Conservation (phyloP, 2,888 invertebrate genomes). For the Orgyia antiqua region DNA sequence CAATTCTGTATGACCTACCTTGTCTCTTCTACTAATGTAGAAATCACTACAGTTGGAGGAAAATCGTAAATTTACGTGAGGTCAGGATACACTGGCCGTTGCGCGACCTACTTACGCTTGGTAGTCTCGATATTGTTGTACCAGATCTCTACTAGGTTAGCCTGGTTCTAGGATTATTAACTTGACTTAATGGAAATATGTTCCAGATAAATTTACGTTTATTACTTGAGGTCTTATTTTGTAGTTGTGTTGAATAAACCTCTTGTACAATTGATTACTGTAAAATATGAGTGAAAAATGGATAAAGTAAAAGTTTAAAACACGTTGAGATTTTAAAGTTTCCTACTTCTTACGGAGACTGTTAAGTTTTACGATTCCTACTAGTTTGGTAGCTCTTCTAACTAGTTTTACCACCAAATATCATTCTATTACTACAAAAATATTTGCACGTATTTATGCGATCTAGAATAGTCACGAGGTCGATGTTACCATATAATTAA, state of each 20-base stretch:
- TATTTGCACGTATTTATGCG: no score
- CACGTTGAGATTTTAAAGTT: no score
- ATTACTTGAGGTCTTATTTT: background rate
- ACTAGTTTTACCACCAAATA: slow-evolving; percentile 11
- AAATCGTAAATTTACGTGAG: slow-evolving; percentile 43
- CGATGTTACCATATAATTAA: no score
- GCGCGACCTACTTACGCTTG: slow-evolving; percentile 58
- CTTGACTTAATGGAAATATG: slow-evolving; percentile 37
- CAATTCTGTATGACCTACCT: slow-evolving; percentile 35
- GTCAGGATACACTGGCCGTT: slow-evolving; percentile 38
- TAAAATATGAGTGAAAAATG: no score
- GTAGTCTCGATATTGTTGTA: slow-evolving; percentile 62
- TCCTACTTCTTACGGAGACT: background rate
- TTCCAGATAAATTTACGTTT: slow-evolving; percentile 11
- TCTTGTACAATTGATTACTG: no score
- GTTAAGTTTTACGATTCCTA: background rate
- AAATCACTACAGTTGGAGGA: slow-evolving; percentile 29
- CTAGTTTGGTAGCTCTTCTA: slow-evolving; percentile 9
- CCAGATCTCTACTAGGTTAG: slow-evolving; percentile 55
- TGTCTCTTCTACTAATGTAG: slow-evolving; percentile 30
- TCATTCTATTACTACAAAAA: no score
- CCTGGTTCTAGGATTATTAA: slow-evolving; percentile 54
- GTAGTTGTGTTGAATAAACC: no score
- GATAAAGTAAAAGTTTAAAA: no score
- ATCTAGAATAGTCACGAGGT: no score